Percentiles rank a stretch among this genome's conserved stretches.
Evolutionary conservation across 2,888 invertebrate species (phyloP).

Genomic region (Carterocephalus palaemon): DNA sequence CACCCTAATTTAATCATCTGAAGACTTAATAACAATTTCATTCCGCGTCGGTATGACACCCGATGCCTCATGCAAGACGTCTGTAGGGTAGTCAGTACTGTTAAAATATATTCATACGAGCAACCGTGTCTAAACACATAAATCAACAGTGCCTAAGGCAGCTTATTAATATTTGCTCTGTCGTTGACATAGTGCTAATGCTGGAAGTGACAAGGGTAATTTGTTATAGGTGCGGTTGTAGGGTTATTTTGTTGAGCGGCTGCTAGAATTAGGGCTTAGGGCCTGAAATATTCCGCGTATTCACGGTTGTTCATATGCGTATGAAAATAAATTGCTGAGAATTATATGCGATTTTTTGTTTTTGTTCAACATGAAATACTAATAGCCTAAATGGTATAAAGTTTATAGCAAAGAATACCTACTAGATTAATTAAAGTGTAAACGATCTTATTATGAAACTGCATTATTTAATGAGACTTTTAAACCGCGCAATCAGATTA

Average conservation of each 20-base stretch:
- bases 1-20: slow-evolving; percentile 8
- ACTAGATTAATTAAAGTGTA: too few relatives aligned
- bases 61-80: slow-evolving; percentile 16
- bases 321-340: too few relatives aligned
- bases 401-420: too few relatives aligned
- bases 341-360: too few relatives aligned
- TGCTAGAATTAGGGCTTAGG: slow-evolving; percentile 8
- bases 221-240: slow-evolving; percentile 5
- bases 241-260: slow-evolving; percentile 6
- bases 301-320: too few relatives aligned
- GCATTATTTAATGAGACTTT: too few relatives aligned
- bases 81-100: slow-evolving; percentile 45
- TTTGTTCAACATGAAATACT: too few relatives aligned
- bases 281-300: too few relatives aligned
- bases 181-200: slow-evolving; percentile 29
- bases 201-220: slow-evolving; percentile 40
- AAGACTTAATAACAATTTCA: slow-evolving; percentile 17
- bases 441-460: too few relatives aligned
- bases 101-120: slow-evolving; percentile 66
- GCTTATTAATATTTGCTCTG: slow-evolving; percentile 71
- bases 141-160: slow-evolving; percentile 69
- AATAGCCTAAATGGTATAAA: too few relatives aligned
- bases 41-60: slow-evolving; percentile 45
- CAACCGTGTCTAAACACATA: slow-evolving; percentile 59
- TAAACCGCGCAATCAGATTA: too few relatives aligned